A percentile compares a stretch with the other conserved stretches of the same genome.
These are phyloP conservation scores for Rhabdomys pumilio DNA, from an alignment of 2,797 vertebrate species.

Conservation along the genomic window DNA sequence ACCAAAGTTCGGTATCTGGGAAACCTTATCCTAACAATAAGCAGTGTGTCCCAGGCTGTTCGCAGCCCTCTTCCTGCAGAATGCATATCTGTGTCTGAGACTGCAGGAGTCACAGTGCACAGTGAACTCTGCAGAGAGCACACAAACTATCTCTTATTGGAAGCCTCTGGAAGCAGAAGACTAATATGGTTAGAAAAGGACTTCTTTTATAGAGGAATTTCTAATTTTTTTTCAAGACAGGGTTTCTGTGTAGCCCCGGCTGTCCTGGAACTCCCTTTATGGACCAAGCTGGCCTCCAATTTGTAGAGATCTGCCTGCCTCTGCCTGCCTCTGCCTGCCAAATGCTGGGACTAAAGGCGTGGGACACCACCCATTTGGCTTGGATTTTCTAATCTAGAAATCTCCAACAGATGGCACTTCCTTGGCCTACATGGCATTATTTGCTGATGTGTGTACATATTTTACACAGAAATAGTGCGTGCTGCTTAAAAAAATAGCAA, in stretches of 20 bases:
- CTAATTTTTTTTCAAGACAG: neutral
- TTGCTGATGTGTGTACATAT: neutral
- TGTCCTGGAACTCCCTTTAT: neutral
- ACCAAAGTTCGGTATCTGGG: neutral
- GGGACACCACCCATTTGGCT: neutral
- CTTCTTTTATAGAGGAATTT: neutral
- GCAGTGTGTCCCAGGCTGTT: neutral
- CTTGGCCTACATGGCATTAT: neutral
- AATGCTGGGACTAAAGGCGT: neutral
- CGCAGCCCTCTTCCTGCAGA: neutral
- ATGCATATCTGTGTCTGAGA: neutral
- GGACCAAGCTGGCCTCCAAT: neutral
- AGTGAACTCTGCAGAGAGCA: neutral
- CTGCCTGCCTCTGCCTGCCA: neutral
- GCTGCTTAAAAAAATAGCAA: neutral
- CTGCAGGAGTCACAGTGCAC: neutral
- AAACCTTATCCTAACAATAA: neutral
- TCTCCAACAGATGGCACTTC: neutral
- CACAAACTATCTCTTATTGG: neutral
- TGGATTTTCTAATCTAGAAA: slow-evolving; percentile 26
- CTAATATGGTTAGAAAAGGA: neutral
- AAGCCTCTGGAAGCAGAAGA: neutral
- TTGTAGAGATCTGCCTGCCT: neutral
- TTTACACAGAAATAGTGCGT: neutral
- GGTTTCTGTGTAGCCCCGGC: neutral